These are phyloP conservation scores for Ailurus styani DNA, from an alignment of 2,113 vertebrate species.

Conservation along the genomic window DNA sequence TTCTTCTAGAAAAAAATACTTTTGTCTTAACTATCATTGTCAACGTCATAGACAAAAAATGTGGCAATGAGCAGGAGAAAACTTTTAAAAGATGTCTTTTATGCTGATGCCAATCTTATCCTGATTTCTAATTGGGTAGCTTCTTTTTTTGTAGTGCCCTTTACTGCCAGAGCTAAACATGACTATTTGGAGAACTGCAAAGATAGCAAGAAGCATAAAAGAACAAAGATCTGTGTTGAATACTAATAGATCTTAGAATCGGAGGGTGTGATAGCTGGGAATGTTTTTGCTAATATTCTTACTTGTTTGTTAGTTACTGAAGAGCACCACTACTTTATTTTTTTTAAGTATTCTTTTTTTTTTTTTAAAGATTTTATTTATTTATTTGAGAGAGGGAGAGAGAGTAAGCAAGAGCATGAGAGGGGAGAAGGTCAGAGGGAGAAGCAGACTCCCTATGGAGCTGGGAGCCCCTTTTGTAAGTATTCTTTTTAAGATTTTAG, in stretches of 20 bases:
- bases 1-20: neutral
- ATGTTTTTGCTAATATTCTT: neutral
- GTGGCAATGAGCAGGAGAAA: neutral
- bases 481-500: too few species aligned
- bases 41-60: neutral
- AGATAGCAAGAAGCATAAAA: neutral
- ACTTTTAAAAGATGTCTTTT: neutral
- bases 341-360: neutral
- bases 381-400: too few species aligned
- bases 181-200: neutral
- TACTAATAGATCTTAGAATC: neutral
- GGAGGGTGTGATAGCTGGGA: neutral
- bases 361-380: too few species aligned
- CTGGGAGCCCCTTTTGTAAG: too few species aligned
- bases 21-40: neutral
- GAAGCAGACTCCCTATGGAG: too few species aligned
- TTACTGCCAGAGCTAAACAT: neutral
- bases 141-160: neutral
- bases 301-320: neutral
- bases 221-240: too few species aligned
- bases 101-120: neutral
- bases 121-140: neutral
- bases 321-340: neutral
- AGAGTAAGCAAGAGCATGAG: too few species aligned
- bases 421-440: too few species aligned